A percentile compares a stretch with the other conserved stretches of the same genome.
These are phyloP conservation scores for Lingula anatina DNA, from an alignment of 2,888 invertebrate genomes.

Conservation along the genomic window DNA sequence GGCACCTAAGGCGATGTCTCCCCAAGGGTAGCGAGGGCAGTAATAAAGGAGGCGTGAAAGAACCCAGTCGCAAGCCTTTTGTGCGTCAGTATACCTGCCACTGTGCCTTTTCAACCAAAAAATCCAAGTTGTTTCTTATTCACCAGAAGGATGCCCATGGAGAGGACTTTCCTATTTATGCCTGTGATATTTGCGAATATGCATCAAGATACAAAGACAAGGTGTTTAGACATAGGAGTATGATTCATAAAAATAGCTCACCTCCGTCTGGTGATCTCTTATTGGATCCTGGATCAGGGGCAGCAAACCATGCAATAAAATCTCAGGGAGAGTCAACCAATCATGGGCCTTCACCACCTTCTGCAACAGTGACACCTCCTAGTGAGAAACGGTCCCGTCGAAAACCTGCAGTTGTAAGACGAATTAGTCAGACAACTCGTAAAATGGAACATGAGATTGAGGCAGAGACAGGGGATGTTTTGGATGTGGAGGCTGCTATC, in stretches of 20 bases:
- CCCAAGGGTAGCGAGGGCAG: too few relatives aligned
- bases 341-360: too few relatives aligned
- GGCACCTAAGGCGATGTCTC: too few relatives aligned
- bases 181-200: conserved; percentile 81
- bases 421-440: not conserved
- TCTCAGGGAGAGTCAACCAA: too few relatives aligned
- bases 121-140: conserved; percentile 74
- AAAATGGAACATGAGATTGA: not conserved
- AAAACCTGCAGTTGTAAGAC: not conserved
- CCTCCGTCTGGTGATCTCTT: too few relatives aligned
- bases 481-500: not conserved
- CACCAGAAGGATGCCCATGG: conserved; percentile 77
- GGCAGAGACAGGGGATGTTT: not conserved
- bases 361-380: too few relatives aligned
- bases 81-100: too few relatives aligned
- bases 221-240: conserved; percentile 45
- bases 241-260: conserved; percentile 17
- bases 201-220: conserved; percentile 85
- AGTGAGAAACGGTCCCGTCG: too few relatives aligned
- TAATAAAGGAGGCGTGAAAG: too few relatives aligned
- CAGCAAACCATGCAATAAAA: too few relatives aligned
- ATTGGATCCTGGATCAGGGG: too few relatives aligned
- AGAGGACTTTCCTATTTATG: conserved; percentile 72
- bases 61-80: too few relatives aligned
- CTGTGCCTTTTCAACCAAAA: conserved; percentile 76